Conservation (phyloP, 92 coral and sea anemone genomes). For the Porites evermanni region DNA sequence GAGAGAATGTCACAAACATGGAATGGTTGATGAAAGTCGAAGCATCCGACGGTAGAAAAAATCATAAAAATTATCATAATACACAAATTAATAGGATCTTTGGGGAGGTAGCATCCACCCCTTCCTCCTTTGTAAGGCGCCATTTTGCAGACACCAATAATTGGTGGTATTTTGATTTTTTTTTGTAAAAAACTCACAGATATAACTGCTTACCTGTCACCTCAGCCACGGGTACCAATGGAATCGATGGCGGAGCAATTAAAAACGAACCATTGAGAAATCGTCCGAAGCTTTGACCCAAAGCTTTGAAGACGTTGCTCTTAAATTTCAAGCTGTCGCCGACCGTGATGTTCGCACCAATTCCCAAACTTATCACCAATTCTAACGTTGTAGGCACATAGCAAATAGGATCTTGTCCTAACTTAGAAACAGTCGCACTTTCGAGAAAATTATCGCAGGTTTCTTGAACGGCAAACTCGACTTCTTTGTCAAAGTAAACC, state of each 20-base stretch:
- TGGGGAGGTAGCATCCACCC: too few relatives aligned
- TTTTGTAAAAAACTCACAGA: background rate
- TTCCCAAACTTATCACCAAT: slow-evolving; percentile 36
- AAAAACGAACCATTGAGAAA: slow-evolving; percentile 15
- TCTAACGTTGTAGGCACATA: background rate
- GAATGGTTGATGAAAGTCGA: too few relatives aligned
- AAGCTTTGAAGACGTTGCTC: slow-evolving; percentile 34
- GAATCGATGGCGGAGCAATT: slow-evolving; percentile 23
- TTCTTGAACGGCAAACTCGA: background rate
- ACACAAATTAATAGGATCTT: too few relatives aligned
- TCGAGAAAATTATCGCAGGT: slow-evolving; percentile 36
- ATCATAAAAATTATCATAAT: too few relatives aligned
- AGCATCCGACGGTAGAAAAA: too few relatives aligned
- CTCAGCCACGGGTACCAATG: slow-evolving; percentile 22
- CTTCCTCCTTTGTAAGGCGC: too few relatives aligned
- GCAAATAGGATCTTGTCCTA: slow-evolving; percentile 42
- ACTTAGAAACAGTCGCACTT: slow-evolving; percentile 1
- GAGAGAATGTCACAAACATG: too few relatives aligned
- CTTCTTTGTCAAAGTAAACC: slow-evolving; percentile 31
- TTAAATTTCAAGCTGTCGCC: slow-evolving; percentile 24
- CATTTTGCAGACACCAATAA: background rate
- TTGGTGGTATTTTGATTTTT: background rate
- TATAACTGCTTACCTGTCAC: slow-evolving; percentile 36
- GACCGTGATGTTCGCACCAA: background rate
- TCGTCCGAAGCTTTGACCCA: slow-evolving; percentile 31